Base-by-base conservation (phyloP, 1,140 invertebrate species). In the Macrostomum lignano region DNA sequence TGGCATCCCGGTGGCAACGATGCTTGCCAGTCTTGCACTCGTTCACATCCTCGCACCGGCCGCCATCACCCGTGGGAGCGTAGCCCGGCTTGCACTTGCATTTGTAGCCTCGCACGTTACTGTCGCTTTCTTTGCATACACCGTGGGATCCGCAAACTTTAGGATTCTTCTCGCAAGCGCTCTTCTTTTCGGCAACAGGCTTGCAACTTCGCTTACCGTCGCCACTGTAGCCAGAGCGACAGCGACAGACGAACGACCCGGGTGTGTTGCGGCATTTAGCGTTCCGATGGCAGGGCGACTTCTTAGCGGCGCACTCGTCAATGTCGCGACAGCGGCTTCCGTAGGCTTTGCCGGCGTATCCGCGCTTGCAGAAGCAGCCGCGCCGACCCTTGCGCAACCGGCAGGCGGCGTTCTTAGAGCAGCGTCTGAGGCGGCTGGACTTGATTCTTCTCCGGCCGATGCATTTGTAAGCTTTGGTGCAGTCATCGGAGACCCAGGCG, bases 181-280 rank as follows among this genome's bases (percentile, higher is more conserved):
- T n/a, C n/a, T n/a, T n/a, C n/a, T n/a, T n/a, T n/a, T n/a, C n/a
- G n/a, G n/a, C n/a, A n/a, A n/a, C 7, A 42, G 42, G 17, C 42
- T 43, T 7, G n/a, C n/a, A n/a, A n/a, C n/a, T n/a, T n/a, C n/a
- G n/a, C n/a, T n/a, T n/a, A n/a, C 65, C 64, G 47, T 68, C 57
- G 26, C 65, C 60, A 32, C 44, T 46, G 43, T 52, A 68, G 4
- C 73, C 73, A 10, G 63, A 51, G 26, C 58, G 53, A 51, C 76
- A 79, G 7, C 64, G 49, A 48, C 76, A 79, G 23, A 67, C 66
- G 49, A 77, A 78, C 0, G 67, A 67, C 9, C 74, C 74, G 5
- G 69, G 47, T 40, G 52, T 49, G 40, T 72, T 72, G 30, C 69
- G 59, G 45, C 70, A 72, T 10, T 61, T 51, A 17, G 69, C 74